Conservation (phyloP, 1,140 invertebrate species). For the Drosophila chauvacae region DNA sequence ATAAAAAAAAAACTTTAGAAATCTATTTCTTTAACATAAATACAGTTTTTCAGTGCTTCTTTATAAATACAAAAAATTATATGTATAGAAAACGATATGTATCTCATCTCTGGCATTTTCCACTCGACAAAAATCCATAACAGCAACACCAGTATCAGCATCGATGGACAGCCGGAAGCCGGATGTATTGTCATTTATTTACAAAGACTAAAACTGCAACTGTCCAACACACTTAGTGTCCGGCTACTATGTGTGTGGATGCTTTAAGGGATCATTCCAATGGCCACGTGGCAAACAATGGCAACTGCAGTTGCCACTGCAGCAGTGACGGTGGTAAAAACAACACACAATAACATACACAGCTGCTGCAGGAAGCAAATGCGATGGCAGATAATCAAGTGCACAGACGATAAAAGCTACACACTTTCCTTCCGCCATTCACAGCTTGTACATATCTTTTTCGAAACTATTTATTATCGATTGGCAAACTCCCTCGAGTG, state of each 20-base stretch:
- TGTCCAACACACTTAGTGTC: slow-evolving; percentile 49
- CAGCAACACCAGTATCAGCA: slow-evolving; percentile 7
- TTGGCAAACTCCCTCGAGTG: neutral
- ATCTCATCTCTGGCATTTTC: neutral
- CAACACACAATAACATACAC: slow-evolving; percentile 1
- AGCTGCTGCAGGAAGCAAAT: slow-evolving; percentile 41
- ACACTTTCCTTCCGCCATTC: neutral
- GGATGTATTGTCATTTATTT: slow-evolving; percentile 63
- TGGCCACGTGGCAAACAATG: slow-evolving; percentile 45
- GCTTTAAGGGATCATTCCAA: slow-evolving; percentile 26
- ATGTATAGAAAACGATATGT: neutral
- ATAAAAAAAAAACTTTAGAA: neutral
- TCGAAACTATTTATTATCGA: slow-evolving; percentile 19
- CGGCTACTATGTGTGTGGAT: slow-evolving; percentile 48
- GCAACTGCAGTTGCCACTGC: slow-evolving; percentile 28
- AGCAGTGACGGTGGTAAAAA: slow-evolving; percentile 15
- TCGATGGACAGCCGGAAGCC: slow-evolving; percentile 34
- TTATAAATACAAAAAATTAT: neutral
- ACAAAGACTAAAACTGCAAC: slow-evolving; percentile 48
- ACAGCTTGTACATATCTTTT: slow-evolving; percentile 4
- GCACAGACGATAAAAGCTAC: slow-evolving; percentile 36
- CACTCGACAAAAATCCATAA: slow-evolving; percentile 2
- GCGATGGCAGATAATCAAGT: slow-evolving; percentile 33
- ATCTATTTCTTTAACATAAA: neutral
- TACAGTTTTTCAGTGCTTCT: no score